Evolutionary conservation across 1,140 invertebrate genomes (phyloP).

Genomic region (Drosophila orena): DNA sequence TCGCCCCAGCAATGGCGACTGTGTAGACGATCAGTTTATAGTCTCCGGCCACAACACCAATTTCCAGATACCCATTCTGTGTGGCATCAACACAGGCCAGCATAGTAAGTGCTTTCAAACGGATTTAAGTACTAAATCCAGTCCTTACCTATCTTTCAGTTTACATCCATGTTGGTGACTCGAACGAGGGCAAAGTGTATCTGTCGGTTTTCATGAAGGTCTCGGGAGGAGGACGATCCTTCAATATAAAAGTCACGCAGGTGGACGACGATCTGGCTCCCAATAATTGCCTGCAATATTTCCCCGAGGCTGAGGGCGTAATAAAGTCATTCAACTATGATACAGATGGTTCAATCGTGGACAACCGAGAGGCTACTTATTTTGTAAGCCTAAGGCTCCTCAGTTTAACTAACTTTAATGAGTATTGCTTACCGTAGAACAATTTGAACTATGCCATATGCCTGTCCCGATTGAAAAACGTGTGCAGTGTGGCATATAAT

Average conservation of each 20-base stretch:
- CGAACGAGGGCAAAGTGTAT: slow-evolving; percentile 87
- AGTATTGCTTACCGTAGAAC: slow-evolving; percentile 86
- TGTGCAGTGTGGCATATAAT: slow-evolving; percentile 89
- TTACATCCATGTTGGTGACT: slow-evolving; percentile 89
- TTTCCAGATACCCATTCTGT: slow-evolving; percentile 88
- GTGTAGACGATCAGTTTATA: slow-evolving; percentile 89
- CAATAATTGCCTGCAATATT: slow-evolving; percentile 90
- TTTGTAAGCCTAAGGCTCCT: slow-evolving; percentile 84
- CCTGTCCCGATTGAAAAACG: slow-evolving; percentile 87
- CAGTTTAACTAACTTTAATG: not conserved
- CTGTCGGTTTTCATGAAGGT: slow-evolving; percentile 88
- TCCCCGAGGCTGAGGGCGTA: slow-evolving; percentile 86
- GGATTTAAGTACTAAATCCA: not conserved
- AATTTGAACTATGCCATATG: slow-evolving; percentile 93
- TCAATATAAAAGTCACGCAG: slow-evolving; percentile 89
- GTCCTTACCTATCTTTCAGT: slow-evolving; percentile 85
- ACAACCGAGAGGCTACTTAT: slow-evolving; percentile 86
- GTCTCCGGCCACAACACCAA: slow-evolving; percentile 90
- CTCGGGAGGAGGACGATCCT: slow-evolving; percentile 86
- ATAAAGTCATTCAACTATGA: slow-evolving; percentile 91
- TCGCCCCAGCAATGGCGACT: slow-evolving; percentile 88
- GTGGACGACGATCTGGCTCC: slow-evolving; percentile 85
- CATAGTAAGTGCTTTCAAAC: slow-evolving; percentile 87
- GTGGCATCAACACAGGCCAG: slow-evolving; percentile 91
- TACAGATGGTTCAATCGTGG: slow-evolving; percentile 86